Evolutionary conservation across 2,797 vertebrate species (phyloP), one percentile per base, ranked within the genome.

Genomic region (Pygocentrus nattereri): DNA sequence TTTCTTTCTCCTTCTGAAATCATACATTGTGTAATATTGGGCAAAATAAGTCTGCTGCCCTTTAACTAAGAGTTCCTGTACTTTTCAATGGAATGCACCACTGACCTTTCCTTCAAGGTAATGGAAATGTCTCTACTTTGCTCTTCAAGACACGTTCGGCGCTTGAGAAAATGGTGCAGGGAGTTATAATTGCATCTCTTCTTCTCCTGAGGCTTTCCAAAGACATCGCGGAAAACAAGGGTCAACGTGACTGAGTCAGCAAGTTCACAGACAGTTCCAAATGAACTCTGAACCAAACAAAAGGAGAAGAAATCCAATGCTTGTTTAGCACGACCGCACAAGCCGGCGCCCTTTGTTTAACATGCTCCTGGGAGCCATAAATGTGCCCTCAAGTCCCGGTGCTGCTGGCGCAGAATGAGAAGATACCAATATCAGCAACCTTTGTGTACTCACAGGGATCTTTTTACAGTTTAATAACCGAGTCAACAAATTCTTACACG

Each of bases 241-340:
- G 83, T 86, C 81, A 80, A 82, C 79, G 27, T 74, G 76, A 83
- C 79, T 81, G 68, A 85, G 84, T 85, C 77, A 85, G 82, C 85
- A 77, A 21, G 76, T 81, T 79, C 65, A 78, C n/a, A 70, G 76
- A 80, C 64, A 81, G 78, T 74, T 80, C 64, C 81, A 79, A 86
- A 79, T 64, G 71, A 78, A 71, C 68, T 59, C 59, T 15, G 62
- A 30, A 38, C 52, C 65, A 47, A 68, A 85, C 84, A 85, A 78
- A 71, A 80, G 71, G 56, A 30, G 25, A 68, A 78, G 77, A 82
- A 82, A 74, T 77, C 44, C 58, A 68, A 25, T 78, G 83, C 59
- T 89, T 84, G 83, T 84, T 84, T 78, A 59, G 83, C 81, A 74
- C 71, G 65, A 85, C 68, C 65, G 59, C 73, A 76, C 73, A 79